Evolutionary conservation across 2,888 invertebrate species (phyloP).

Genomic region (Scotopteryx bipunctaria): DNA sequence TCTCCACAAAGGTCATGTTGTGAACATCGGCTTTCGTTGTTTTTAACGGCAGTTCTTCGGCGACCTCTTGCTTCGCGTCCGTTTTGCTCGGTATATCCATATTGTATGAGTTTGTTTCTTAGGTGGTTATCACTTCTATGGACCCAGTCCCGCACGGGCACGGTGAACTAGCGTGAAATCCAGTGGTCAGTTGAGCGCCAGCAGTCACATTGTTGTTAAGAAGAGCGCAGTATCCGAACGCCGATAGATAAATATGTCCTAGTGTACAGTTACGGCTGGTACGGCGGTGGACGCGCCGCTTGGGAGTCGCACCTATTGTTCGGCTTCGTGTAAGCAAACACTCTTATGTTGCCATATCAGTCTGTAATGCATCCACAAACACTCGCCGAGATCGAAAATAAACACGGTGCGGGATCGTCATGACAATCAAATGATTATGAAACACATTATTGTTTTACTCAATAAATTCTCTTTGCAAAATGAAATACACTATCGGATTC

Average conservation of each 20-base stretch:
- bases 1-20: slow-evolving; percentile 67
- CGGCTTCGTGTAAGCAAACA: slow-evolving; percentile 64
- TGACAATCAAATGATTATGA: slow-evolving; percentile 29
- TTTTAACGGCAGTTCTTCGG: slow-evolving; percentile 63
- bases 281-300: slow-evolving; percentile 46
- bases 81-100: slow-evolving; percentile 53
- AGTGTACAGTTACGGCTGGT: slow-evolving; percentile 54
- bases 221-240: slow-evolving; percentile 45
- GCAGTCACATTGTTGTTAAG: slow-evolving; percentile 47
- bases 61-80: slow-evolving; percentile 45
- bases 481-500: slow-evolving; percentile 32
- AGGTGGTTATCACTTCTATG: slow-evolving; percentile 10
- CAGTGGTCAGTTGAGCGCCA: slow-evolving; percentile 4
- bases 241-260: slow-evolving; percentile 52
- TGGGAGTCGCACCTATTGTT: slow-evolving; percentile 60
- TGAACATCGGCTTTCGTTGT: slow-evolving; percentile 49
- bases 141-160: no score
- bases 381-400: slow-evolving; percentile 61
- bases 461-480: slow-evolving; percentile 23
- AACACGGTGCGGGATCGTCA: slow-evolving; percentile 44
- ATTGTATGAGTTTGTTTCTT: slow-evolving; percentile 33
- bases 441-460: slow-evolving; percentile 33
- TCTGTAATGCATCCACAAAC: slow-evolving; percentile 66
- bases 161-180: not conserved
- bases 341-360: slow-evolving; percentile 72